A percentile compares a stretch with the other conserved stretches of the same genome.
phyloP scores from a whole-genome alignment of 2,888 invertebrate genomes.

The Platycnemis pennipes region DNA sequence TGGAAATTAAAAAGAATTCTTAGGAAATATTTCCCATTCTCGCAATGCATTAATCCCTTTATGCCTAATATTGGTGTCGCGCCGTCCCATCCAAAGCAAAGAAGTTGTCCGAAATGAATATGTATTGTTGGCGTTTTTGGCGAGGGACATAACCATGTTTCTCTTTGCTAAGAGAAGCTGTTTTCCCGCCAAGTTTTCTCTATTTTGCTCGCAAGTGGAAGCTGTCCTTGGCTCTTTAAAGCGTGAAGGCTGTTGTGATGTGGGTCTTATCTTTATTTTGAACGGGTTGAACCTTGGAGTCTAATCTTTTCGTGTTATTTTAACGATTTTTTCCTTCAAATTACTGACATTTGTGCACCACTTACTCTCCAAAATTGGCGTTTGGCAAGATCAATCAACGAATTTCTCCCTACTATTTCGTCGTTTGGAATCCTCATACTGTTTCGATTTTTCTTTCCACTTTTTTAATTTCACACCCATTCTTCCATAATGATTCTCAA shows the following conservation, averaged over 20 bases:
- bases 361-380: background rate
- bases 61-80: too few species aligned
- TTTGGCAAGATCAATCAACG: background rate
- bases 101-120: too few species aligned
- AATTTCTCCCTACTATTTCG: background rate
- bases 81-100: too few species aligned
- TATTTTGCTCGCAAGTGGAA: background rate
- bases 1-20: too few species aligned
- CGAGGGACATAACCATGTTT: too few species aligned
- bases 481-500: background rate
- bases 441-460: background rate
- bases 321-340: background rate
- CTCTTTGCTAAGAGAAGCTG: background rate
- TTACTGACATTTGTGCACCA: background rate
- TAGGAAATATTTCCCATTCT: too few species aligned
- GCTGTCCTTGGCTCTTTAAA: background rate
- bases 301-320: background rate
- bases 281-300: background rate
- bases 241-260: background rate
- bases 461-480: background rate
- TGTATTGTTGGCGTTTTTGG: too few species aligned
- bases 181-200: background rate
- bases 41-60: too few species aligned
- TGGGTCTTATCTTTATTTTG: background rate
- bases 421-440: background rate